These are phyloP conservation scores for Nemoura dubitans DNA, from an alignment of 2,888 invertebrate genomes.

Conservation along the genomic window DNA sequence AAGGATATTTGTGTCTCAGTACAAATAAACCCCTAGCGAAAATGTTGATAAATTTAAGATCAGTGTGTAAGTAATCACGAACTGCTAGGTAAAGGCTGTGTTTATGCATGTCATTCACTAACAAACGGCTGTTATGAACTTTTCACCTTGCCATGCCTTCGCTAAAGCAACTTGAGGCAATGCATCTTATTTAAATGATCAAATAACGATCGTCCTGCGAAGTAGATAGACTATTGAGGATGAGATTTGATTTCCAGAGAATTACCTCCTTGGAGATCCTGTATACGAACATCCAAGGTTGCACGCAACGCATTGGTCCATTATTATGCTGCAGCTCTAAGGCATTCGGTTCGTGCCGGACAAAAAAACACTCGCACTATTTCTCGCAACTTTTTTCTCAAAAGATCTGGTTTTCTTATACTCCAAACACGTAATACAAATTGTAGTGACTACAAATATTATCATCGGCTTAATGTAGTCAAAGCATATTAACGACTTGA, in stretches of 20 bases:
- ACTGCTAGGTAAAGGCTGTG: too few species aligned
- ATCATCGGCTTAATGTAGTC: neutral
- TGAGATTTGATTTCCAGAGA: neutral
- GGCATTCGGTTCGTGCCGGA: neutral
- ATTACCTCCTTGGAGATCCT: neutral
- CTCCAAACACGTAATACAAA: neutral
- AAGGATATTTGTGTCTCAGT: too few species aligned
- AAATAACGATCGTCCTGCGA: neutral
- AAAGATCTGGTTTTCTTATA: neutral
- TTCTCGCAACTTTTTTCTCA: neutral
- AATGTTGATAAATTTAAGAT: too few species aligned
- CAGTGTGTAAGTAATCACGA: too few species aligned
- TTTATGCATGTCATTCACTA: too few species aligned
- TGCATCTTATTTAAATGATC: neutral
- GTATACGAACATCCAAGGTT: neutral
- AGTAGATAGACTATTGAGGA: neutral
- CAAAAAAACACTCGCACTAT: neutral
- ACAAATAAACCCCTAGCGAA: too few species aligned
- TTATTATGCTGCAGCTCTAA: neutral
- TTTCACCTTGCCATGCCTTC: too few species aligned
- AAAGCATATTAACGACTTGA: too few species aligned
- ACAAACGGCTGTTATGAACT: too few species aligned
- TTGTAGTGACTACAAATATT: too few species aligned
- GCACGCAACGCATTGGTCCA: neutral
- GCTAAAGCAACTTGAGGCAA: neutral